Percentiles rank a stretch among this genome's conserved stretches.
Evolutionary conservation across 2,797 vertebrate species (phyloP).

Genomic region (Notamacropus eugenii): DNA sequence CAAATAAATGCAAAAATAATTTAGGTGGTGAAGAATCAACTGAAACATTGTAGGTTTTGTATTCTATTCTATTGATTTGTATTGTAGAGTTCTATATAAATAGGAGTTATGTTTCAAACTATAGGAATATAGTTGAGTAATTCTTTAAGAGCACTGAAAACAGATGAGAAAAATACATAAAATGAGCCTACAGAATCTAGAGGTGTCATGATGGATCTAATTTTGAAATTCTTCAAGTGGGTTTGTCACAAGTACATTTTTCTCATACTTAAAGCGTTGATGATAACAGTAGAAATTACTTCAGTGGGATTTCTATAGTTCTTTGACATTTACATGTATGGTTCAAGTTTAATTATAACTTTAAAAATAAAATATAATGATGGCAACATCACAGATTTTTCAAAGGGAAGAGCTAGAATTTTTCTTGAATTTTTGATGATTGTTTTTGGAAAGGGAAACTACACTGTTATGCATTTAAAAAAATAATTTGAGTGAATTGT

Average conservation of each 20-base stretch:
- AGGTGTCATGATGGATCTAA: rapidly evolving
- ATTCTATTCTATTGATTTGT: not conserved
- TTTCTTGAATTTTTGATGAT: not conserved
- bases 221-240: not conserved
- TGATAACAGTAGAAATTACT: not conserved
- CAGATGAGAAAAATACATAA: not conserved
- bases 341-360: not conserved
- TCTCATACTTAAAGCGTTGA: constrained; percentile 9
- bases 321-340: not conserved
- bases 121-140: not conserved
- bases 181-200: not conserved
- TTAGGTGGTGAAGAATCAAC: not conserved
- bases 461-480: not conserved
- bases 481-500: constrained; percentile 4
- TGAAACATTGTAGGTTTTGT: not conserved
- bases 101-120: constrained; percentile 3
- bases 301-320: not conserved
- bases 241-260: not conserved
- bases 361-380: not conserved
- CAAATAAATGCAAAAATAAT: not conserved
- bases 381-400: not conserved
- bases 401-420: not conserved
- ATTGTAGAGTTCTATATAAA: not conserved
- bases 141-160: not conserved
- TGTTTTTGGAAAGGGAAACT: not conserved